A percentile compares a stretch with the other conserved stretches of the same genome.
Conservation (phyloP, 2,888 invertebrate genomes). For the Megastigmus dorsalis region DNA sequence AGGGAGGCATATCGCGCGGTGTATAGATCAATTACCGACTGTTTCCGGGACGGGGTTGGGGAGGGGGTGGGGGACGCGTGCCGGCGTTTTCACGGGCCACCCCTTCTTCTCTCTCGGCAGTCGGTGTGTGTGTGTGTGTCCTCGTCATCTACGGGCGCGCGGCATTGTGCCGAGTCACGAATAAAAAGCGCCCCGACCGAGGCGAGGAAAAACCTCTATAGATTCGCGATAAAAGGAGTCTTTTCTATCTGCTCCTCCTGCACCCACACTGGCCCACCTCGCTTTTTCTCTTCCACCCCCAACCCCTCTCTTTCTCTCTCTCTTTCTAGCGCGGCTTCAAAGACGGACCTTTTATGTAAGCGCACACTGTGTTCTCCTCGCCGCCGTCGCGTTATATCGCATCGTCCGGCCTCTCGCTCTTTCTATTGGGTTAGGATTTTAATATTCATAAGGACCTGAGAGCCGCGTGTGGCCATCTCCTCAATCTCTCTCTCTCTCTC, state of each 20-base stretch:
- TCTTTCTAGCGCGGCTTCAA: conserved; percentile 6
- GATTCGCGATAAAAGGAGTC: conserved; percentile 44
- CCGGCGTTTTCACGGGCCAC: conserved; percentile 1
- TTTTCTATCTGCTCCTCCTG: conserved; percentile 22
- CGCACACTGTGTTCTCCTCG: not conserved
- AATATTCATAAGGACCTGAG: conserved; percentile 49
- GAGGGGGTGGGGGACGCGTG: too few relatives aligned
- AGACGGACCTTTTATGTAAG: conserved; percentile 31
- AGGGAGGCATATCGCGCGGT: too few relatives aligned
- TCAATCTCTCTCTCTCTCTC: not conserved
- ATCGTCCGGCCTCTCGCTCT: not conserved
- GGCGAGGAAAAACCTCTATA: conserved; percentile 9
- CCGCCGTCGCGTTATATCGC: not conserved
- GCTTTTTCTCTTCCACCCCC: too few relatives aligned
- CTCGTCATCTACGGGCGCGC: not conserved
- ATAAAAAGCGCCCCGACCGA: conserved; percentile 6
- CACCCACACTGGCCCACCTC: too few relatives aligned
- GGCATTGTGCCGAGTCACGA: conserved; percentile 46
- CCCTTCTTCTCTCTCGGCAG: not conserved
- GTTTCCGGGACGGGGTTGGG: conserved; percentile 48
- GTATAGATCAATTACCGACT: conserved; percentile 49
- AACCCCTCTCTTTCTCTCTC: not conserved
- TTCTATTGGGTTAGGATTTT: conserved; percentile 38
- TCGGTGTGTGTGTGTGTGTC: too few relatives aligned
- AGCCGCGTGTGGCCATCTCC: not conserved